Conservation (phyloP, 2,113 vertebrate species). For the Chaenocephalus aceratus region DNA sequence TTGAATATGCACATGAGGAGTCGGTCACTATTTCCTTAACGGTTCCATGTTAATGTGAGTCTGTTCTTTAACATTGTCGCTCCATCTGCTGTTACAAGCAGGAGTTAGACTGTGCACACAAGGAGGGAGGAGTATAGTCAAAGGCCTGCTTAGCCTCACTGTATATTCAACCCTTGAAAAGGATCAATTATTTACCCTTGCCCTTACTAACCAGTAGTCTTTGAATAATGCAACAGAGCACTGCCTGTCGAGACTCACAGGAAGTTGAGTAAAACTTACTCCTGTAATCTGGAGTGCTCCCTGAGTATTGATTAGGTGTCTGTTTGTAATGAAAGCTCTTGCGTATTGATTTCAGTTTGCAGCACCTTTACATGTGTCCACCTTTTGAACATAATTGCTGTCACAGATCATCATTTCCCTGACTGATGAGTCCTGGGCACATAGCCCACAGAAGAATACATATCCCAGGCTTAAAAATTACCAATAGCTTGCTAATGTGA, state of each 20-base stretch:
- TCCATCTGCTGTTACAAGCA: constrained; percentile 55
- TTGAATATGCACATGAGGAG: constrained; percentile 65
- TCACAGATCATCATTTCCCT: constrained; percentile 80
- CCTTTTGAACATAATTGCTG: constrained; percentile 84
- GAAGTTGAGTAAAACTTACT: constrained; percentile 83
- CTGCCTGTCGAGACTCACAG: constrained; percentile 68
- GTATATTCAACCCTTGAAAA: constrained; percentile 57
- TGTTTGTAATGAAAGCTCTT: constrained; percentile 81
- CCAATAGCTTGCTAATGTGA: constrained; percentile 63
- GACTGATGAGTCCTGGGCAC: constrained; percentile 74
- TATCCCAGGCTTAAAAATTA: constrained; percentile 57
- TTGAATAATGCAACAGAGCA: constrained; percentile 78
- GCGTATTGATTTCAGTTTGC: constrained; percentile 82
- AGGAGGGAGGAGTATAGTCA: constrained; percentile 23
- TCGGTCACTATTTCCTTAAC: constrained; percentile 62
- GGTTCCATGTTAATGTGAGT: constrained; percentile 39
- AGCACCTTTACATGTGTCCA: constrained; percentile 84
- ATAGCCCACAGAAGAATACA: constrained; percentile 69
- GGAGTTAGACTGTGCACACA: constrained; percentile 5
- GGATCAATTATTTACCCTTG: constrained; percentile 75
- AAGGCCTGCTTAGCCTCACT: constrained; percentile 53
- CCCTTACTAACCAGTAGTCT: constrained; percentile 69
- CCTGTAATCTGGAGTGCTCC: constrained; percentile 70
- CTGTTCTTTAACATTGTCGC: constrained; percentile 57
- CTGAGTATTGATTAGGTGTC: constrained; percentile 79